Evolutionary conservation across 2,888 invertebrate genomes (phyloP).

Genomic region (Chelonus formosanus): DNA sequence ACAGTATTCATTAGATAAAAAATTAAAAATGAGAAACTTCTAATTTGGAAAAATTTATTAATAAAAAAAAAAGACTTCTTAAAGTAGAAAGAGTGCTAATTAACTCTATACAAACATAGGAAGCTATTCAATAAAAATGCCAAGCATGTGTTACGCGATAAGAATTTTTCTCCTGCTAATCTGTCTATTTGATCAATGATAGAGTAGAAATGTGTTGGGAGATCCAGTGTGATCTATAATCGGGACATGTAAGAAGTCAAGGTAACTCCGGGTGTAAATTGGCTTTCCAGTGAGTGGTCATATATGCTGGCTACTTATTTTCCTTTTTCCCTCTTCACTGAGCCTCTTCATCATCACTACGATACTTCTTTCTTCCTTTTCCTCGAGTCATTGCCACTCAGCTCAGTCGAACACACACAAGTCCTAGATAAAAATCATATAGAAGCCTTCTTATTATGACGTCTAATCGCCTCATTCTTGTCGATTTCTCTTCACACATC

Average conservation of each 20-base stretch:
- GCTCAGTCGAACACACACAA: conserved; percentile 13
- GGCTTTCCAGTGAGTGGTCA: conserved; percentile 62
- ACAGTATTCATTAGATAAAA: neutral
- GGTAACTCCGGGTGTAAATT: conserved; percentile 58
- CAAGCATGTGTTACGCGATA: neutral
- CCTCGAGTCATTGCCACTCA: conserved; percentile 17
- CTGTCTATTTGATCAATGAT: neutral
- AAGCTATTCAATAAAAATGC: neutral
- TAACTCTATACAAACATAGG: no score
- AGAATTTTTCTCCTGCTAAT: neutral
- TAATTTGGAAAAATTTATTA: no score
- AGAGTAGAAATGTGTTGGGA: conserved; percentile 6
- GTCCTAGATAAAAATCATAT: conserved; percentile 22
- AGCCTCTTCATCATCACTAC: conserved; percentile 18
- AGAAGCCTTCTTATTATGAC: neutral
- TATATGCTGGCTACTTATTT: conserved; percentile 57
- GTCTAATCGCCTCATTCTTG: neutral
- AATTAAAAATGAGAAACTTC: no score
- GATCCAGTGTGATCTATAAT: conserved; percentile 27
- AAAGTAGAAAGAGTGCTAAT: no score
- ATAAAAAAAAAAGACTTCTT: no score
- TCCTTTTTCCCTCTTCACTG: conserved; percentile 31
- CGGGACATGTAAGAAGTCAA: conserved; percentile 18
- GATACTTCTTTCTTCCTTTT: conserved; percentile 12
- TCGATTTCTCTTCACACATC: conserved; percentile 29